Percentiles rank a stretch among this genome's conserved stretches.
Conservation (phyloP, 2,797 vertebrate species). For the Pachyuromys duprasi region DNA sequence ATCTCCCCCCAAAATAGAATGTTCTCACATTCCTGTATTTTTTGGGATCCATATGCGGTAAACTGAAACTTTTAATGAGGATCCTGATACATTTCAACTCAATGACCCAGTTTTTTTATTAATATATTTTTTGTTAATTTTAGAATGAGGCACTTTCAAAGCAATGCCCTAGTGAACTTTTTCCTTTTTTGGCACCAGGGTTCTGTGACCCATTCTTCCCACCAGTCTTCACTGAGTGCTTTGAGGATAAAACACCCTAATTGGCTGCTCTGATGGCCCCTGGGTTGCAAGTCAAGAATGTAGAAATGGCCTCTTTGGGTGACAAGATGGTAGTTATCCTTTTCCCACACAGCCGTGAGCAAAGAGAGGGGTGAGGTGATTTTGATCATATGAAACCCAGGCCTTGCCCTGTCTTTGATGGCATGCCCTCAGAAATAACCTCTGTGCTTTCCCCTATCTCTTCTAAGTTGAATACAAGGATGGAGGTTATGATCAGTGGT, state of each 20-base stretch:
- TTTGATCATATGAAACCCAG: neutral
- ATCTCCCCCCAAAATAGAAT: constrained; percentile 19
- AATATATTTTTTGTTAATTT: constrained; percentile 54
- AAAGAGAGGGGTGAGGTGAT: neutral
- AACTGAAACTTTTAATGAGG: constrained; percentile 74
- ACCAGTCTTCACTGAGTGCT: neutral
- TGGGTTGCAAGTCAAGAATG: neutral
- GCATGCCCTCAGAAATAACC: neutral
- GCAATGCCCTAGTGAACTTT: constrained; percentile 25
- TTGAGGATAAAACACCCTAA: constrained; percentile 63
- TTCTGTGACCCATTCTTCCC: constrained; percentile 39
- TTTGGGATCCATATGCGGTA: neutral
- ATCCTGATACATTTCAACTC: constrained; percentile 64
- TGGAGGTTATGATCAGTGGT: neutral
- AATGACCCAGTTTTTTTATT: constrained; percentile 49
- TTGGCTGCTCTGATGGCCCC: constrained; percentile 8
- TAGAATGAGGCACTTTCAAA: constrained; percentile 66
- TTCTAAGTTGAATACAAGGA: neutral
- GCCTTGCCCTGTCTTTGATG: neutral
- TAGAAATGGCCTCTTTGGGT: neutral
- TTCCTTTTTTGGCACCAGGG: neutral
- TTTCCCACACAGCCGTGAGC: neutral
- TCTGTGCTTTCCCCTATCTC: neutral
- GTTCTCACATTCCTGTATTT: constrained; percentile 30
- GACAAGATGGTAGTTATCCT: neutral